These are phyloP conservation scores for Lacerta agilis DNA, from an alignment of 2,797 vertebrate genomes.

Conservation along the genomic window DNA sequence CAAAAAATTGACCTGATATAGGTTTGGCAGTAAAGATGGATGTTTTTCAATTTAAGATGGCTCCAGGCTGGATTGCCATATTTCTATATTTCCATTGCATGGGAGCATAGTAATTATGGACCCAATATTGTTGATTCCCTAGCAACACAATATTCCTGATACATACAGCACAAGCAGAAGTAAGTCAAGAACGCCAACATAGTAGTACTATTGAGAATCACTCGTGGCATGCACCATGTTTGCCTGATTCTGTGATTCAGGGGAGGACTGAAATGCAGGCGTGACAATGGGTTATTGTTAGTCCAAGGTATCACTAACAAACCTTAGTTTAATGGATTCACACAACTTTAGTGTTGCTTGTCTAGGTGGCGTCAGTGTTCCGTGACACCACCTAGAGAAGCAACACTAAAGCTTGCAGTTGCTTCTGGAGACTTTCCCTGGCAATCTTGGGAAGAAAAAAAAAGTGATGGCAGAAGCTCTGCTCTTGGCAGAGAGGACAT, in stretches of 20 bases:
- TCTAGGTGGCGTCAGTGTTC: not conserved
- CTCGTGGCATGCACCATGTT: not conserved
- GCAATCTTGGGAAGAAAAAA: not conserved
- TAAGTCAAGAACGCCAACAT: not conserved
- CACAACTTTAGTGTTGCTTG: not conserved
- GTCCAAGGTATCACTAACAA: not conserved
- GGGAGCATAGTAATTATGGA: not conserved
- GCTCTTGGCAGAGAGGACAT: not conserved
- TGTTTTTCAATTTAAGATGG: not conserved
- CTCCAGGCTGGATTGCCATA: not conserved
- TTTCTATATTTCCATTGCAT: not conserved
- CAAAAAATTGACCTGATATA: not conserved
- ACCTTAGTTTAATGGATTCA: not conserved
- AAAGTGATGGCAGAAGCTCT: conserved; percentile 13
- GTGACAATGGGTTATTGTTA: not conserved
- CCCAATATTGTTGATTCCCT: not conserved
- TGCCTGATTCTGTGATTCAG: not conserved
- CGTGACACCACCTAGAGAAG: no score
- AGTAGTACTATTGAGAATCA: not conserved
- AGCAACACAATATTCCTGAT: not conserved
- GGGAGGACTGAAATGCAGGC: not conserved
- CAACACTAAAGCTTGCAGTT: not conserved
- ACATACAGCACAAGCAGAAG: not conserved
- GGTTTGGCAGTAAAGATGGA: not conserved
- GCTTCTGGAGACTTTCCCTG: not conserved